Evolutionary conservation across 2,113 vertebrate species (phyloP), one percentile per base, ranked within the genome.

Genomic region (Carassius auratus): DNA sequence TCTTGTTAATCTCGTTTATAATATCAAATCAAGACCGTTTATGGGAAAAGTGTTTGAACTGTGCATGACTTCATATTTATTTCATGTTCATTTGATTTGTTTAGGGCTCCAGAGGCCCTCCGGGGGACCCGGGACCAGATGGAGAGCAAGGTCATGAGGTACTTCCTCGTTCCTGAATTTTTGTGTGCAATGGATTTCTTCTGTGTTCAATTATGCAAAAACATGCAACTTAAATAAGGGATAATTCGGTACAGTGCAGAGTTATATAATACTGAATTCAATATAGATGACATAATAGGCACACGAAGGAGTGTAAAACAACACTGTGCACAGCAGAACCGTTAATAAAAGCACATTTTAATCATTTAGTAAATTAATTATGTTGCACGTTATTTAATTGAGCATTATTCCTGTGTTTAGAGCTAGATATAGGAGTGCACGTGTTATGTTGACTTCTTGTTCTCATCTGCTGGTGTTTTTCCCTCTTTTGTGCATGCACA

Each of bases 111-210:
- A 96, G 93, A 93, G 98, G 98, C 90, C 94, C 93, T 30, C 93
- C 92, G 69, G 98, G 98, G 57, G 96, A 98, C 36, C 77, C 90
- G 88, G 98, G 98, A 83, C 91, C 94, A 86, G 86, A 94, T 89
- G 98, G 97, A 94, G 97, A 97, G 90, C 95, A 91, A 83, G 98
- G 98, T 15, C 86, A 86, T 89, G 97, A 98, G 95, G 98, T 99
- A 92, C 48, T 59, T 59, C 26, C 26, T 26, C 26, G 26, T 26
- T 26, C 76, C 73, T 52, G 14, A 8, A 21, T 59, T 59, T 61
- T n/a, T 61, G 19, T 71, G 68, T 21, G 38, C 21, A n/a, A 42
- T 21, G 38, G 17, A 21, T 36, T 42, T 71, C 36, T 71, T 38
- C 68, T 42, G 36, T 8, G 19, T 71, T 10, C 4, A 12, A 42